Conservation (phyloP, 2,888 invertebrate genomes). For the Mesorhabditis sp. region DNA sequence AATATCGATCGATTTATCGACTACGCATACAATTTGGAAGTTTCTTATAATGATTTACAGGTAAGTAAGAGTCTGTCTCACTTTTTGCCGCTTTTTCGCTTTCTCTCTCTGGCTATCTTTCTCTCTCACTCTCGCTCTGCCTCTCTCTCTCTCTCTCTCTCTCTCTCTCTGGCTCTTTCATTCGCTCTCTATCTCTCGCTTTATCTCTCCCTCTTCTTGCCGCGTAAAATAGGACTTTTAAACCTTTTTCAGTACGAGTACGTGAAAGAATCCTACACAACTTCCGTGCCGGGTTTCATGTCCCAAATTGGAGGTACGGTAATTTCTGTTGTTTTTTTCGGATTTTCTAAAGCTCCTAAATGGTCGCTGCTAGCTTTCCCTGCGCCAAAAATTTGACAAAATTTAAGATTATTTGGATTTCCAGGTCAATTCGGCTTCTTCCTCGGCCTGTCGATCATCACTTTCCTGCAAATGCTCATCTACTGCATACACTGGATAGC, state of each 20-base stretch:
- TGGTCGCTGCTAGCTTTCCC: not conserved
- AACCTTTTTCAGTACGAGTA: constrained; percentile 44
- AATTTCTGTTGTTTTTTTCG: not conserved
- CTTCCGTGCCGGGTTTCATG: constrained; percentile 55
- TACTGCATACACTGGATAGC: constrained; percentile 30
- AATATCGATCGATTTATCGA: constrained; percentile 38
- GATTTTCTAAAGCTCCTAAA: constrained; percentile 17
- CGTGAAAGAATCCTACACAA: constrained; percentile 51
- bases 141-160: too few species aligned
- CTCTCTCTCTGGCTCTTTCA: too few species aligned
- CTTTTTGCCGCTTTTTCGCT: too few species aligned
- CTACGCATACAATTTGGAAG: constrained; percentile 50
- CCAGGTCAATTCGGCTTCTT: constrained; percentile 46
- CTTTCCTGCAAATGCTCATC: constrained; percentile 50
- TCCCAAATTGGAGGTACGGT: constrained; percentile 49
- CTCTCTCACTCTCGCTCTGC: too few species aligned
- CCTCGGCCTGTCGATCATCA: constrained; percentile 51
- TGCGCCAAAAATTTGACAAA: constrained; percentile 6
- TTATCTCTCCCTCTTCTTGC: too few species aligned
- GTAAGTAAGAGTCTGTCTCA: constrained; percentile 14
- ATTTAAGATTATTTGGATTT: not conserved
- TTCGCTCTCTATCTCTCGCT: too few species aligned
- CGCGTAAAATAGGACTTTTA: not conserved
- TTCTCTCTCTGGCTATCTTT: too few species aligned
- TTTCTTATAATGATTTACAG: constrained; percentile 51